Evolutionary conservation across 1,140 invertebrate genomes (phyloP).

Genomic region (Aphelenchoides fujianensis): DNA sequence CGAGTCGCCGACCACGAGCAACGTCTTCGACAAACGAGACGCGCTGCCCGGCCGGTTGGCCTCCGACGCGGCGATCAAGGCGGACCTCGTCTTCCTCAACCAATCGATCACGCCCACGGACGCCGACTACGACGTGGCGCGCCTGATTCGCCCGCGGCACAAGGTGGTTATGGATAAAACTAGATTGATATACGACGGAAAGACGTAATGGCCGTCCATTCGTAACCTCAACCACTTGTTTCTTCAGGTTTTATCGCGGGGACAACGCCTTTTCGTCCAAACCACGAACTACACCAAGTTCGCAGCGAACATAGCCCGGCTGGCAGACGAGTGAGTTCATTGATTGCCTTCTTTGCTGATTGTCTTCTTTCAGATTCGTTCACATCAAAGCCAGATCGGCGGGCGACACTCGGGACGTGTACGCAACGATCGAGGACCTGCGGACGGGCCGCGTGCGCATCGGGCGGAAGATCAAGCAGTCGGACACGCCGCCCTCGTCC

Average conservation of each 20-base stretch:
- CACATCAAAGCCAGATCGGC: constrained; percentile 6
- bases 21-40: background rate
- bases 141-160: constrained; percentile 5
- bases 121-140: constrained; percentile 7
- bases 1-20: background rate
- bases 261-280: constrained; percentile 21
- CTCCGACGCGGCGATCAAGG: background rate
- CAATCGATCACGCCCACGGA: constrained; percentile 4
- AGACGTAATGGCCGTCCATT: constrained; percentile 11
- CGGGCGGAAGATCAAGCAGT: constrained; percentile 9
- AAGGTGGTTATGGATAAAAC: constrained; percentile 15
- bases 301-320: background rate
- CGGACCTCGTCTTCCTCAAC: background rate
- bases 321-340: constrained; percentile 21
- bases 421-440: constrained; percentile 21
- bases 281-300: constrained; percentile 19
- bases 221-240: too few species aligned
- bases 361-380: too few species aligned
- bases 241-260: constrained; percentile 20
- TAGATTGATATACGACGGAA: constrained; percentile 19
- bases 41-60: constrained; percentile 16
- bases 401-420: constrained; percentile 18
- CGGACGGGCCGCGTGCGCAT: constrained; percentile 16
- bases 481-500: background rate
- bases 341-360: too few species aligned